Base-by-base conservation (phyloP, 2,113 vertebrate species). In the Tretioscincus oriximinensis region DNA sequence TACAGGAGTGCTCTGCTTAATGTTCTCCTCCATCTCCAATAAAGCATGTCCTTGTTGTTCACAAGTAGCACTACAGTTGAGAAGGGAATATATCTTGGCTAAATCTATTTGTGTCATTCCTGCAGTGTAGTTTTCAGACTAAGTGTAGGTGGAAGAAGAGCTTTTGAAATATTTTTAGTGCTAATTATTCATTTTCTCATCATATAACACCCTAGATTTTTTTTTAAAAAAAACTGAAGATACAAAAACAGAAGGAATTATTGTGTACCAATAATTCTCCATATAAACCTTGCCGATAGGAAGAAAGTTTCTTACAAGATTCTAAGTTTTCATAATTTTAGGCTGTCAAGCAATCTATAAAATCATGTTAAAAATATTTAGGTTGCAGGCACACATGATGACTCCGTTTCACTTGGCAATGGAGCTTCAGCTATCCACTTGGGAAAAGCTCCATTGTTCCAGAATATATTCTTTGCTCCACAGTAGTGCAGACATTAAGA, bases 81-180 rank as follows among this genome's bases (percentile, higher is more conserved):
- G 47, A 7, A 41, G 35, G 35, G 35, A 18, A 65, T 22, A 51
- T 47, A 18, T 24, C 26, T 76, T 71, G 77, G 24, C 76, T 83
- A 49, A 70, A 20, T 4, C 28, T 65, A 8, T 63, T 49, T 77
- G 12, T 9, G 68, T 67, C 35, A 60, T 0, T 54, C 51, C 51
- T 68, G 51, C 2, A 65, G 29, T 6, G 24, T 0, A 22, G 73
- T 65, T 85, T 71, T 60, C 7, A 66, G 70, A 0, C 45, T 69
- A 20, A 2, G 0, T 79, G 18, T 69, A 51, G 67, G 65, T 74
- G 41, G 54, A 60, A 74, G n/a, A 61, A 6, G 10, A 0, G 14
- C 78, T 31, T 45, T 24, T 83, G 76, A 61, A 82, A 89, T 84
- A 21, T 47, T 72, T 51, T 77, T 73, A 67, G 61, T 80, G 12